Evolutionary conservation across 30 jellyfish, hydroid and myxozoan genomes (phyloP), one percentile per base, ranked within the genome.

Genomic region (Cassiopea xamachana): DNA sequence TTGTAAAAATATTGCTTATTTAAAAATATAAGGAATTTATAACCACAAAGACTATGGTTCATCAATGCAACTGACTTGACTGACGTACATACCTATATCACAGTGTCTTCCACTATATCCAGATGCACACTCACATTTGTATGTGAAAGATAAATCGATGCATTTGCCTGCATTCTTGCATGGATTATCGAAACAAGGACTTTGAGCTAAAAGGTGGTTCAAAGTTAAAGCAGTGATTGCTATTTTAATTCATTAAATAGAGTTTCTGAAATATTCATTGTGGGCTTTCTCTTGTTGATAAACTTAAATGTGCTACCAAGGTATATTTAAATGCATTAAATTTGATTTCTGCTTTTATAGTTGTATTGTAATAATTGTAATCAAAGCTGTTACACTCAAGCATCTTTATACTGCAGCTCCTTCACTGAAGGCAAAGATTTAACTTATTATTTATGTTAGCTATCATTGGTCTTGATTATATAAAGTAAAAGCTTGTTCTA

Each of bases 81-180:
- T 69, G 47, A 39, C 10, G 48, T 27, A 27, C 48, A 6, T 69
- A 69, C 79, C 79, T 7, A 5, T 69, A 7, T 69, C 79, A 39
- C 79, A 69, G n/a, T 69, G 45, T 8, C 10, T 69, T 15, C 79
- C 79, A 16, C 47, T 17, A 39, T 6, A 69, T 17, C 18, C 10
- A 6, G 45, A 10, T 39, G 10, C 48, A 69, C 79, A 69, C 7
- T 15, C 6, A 39, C 79, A 69, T 8, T 69, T 69, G 79, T 69
- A 47, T 14, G 7, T 14, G 84, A 46, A 16, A 17, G 7, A 7
- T 9, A 5, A 14, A 19, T 75, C 60, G 8, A 46, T 44, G 18
- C 67, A 75, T 47, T 39, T 39, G 43, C 84, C 84, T 19, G 84
- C 19, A 75, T 39, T 75, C 67, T 19, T 47, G 18, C 67, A 47